Base-by-base conservation (phyloP, 2,797 vertebrate genomes). In the Sebastes glaucus region DNA sequence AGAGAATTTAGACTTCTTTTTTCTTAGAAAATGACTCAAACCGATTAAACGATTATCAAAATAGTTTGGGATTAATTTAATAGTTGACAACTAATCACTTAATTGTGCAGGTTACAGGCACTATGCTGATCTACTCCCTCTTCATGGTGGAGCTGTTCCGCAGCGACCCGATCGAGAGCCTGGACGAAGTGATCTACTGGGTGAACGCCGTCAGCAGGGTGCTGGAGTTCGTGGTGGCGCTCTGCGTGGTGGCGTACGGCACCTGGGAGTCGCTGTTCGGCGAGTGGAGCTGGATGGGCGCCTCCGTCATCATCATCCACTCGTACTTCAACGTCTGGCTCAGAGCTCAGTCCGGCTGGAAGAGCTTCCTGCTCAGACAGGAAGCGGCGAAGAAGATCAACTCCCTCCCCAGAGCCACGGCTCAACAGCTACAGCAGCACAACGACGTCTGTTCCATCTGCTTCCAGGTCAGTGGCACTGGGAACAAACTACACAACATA, bases 241-340 rank as follows among this genome's bases (percentile, higher is more conserved):
- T 98, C 11, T 97, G 96, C 3, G 97, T 97, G 78, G 97, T 97
- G 87, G 96, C 94, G 0, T 97, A 97, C 2, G 97, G 97, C 25
- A 93, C 95, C 13, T 96, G 96, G 97, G 97, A 97, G 93, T 97
- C 96, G 0, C 88, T 97, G 71, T 95, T 96, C 0, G 97, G 97
- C 1, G 96, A 98, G 85, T 98, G 97, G 97, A 97, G 96, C 90
- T 97, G 97, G 97, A 95, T 97, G 96, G 97, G 97, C 0, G 96
- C 96, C 71, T 97, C 96, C 0, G 96, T 97, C 86, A 97, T 98
- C 61, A 95, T 97, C 87, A 94, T 97, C 89, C 97, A 98, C 89
- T 97, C 96, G 1, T 98, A 98, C 92, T 97, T 97, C 92, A 98
- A 97, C 16, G 96, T 97, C 3, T 97, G 97, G 97, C 96, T 97